Conservation (phyloP, 2,888 invertebrate species). For the Diarsia dahlii region DNA sequence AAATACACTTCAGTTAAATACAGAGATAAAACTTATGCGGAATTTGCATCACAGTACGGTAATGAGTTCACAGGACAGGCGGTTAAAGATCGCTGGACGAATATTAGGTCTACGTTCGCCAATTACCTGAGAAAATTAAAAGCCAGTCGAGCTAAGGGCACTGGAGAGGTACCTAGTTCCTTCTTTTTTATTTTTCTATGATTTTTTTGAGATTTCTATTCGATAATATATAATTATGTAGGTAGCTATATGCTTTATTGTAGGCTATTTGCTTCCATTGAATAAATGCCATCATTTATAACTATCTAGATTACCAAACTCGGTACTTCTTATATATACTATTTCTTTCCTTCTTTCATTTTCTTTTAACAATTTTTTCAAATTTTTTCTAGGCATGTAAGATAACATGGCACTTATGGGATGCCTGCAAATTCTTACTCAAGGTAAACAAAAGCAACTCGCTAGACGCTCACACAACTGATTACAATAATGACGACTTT, state of each 20-base stretch:
- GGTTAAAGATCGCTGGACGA: constrained; percentile 88
- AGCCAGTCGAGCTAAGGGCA: constrained; percentile 73
- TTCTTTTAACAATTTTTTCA: too few relatives aligned
- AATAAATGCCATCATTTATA: background rate
- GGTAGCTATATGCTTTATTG: background rate
- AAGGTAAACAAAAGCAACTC: constrained; percentile 76
- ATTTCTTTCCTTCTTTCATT: too few relatives aligned
- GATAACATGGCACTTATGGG: constrained; percentile 87
- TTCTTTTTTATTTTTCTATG: background rate
- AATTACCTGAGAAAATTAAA: constrained; percentile 85
- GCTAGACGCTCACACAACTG: constrained; percentile 32
- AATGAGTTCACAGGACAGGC: constrained; percentile 85
- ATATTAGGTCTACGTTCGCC: constrained; percentile 86
- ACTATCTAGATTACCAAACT: background rate
- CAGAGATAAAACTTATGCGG: constrained; percentile 83
- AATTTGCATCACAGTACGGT: constrained; percentile 84
- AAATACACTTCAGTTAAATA: constrained; percentile 82
- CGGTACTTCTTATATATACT: too few relatives aligned
- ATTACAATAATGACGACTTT: constrained; percentile 53
- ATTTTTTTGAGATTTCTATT: background rate
- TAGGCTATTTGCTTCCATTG: background rate
- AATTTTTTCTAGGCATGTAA: constrained; percentile 79
- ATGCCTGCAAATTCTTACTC: constrained; percentile 83
- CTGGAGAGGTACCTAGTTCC: constrained; percentile 76
- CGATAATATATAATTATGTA: background rate